phyloP scores from a whole-genome alignment of 2,888 invertebrate genomes.

The Spodoptera picta region DNA sequence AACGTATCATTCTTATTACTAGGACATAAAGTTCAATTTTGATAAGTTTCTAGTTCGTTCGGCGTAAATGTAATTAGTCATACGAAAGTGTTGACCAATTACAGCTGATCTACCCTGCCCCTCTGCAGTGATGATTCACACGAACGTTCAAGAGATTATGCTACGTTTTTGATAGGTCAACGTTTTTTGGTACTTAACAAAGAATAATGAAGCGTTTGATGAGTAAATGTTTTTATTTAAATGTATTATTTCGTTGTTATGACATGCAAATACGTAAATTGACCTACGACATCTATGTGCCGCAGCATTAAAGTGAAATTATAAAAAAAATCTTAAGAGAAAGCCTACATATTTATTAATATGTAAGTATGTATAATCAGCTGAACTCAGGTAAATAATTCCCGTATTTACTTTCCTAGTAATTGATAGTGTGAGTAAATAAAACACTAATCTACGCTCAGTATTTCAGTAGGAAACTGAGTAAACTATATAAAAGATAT shows the following conservation, averaged over 20 bases:
- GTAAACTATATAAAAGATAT: background rate
- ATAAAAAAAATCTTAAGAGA: too few relatives aligned
- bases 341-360: too few relatives aligned
- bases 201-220: constrained; percentile 29
- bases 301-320: too few relatives aligned
- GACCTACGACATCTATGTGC: too few relatives aligned
- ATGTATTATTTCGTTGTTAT: constrained; percentile 4
- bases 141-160: constrained; percentile 7
- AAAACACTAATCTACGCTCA: too few relatives aligned
- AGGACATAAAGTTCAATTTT: constrained; percentile 16
- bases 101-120: constrained; percentile 27
- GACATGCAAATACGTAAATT: background rate
- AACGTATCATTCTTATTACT: constrained; percentile 5
- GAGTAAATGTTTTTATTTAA: constrained; percentile 18
- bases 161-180: constrained; percentile 24
- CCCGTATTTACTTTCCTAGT: too few relatives aligned
- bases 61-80: constrained; percentile 21
- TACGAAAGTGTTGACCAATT: constrained; percentile 15
- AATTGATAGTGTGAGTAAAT: too few relatives aligned
- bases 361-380: too few relatives aligned
- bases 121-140: background rate
- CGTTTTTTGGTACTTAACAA: constrained; percentile 30
- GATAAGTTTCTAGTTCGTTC: background rate
- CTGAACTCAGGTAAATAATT: too few relatives aligned
- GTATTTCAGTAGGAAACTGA: background rate